phyloP scores from a whole-genome alignment of 2,888 invertebrate species.

The Parthenolecanium corni region DNA sequence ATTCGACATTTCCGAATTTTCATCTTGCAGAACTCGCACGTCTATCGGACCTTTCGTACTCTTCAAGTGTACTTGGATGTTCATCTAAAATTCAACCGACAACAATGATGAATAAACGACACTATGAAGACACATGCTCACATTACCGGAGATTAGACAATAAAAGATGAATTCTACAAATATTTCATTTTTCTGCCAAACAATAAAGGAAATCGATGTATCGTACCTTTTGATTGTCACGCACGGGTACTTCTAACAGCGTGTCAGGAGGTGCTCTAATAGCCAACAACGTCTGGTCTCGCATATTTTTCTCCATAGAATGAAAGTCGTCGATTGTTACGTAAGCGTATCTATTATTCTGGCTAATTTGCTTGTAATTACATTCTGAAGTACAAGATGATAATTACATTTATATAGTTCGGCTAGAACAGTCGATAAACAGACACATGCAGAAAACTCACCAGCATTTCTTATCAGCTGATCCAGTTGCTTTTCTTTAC shows the following conservation, averaged over 20 bases:
- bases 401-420: too few relatives aligned
- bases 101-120: too few relatives aligned
- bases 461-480: slow-evolving; percentile 48
- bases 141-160: too few relatives aligned
- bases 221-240: slow-evolving; percentile 30
- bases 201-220: too few relatives aligned
- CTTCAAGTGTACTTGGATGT: slow-evolving; percentile 72
- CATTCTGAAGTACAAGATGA: slow-evolving; percentile 40
- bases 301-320: slow-evolving; percentile 35
- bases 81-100: slow-evolving; percentile 10
- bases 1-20: slow-evolving; percentile 9
- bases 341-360: slow-evolving; percentile 67
- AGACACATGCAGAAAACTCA: slow-evolving; percentile 28
- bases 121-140: too few relatives aligned
- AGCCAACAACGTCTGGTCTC: slow-evolving; percentile 84
- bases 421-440: neutral
- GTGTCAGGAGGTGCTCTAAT: slow-evolving; percentile 94
- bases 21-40: slow-evolving; percentile 85
- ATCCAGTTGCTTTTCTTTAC: slow-evolving; percentile 65
- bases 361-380: slow-evolving; percentile 55
- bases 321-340: slow-evolving; percentile 73
- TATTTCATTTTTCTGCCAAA: too few relatives aligned
- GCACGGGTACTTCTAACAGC: slow-evolving; percentile 56
- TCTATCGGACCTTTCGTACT: slow-evolving; percentile 85
- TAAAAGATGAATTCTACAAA: too few relatives aligned